Conservation (phyloP, 2,888 invertebrate genomes). For the Nasonovia ribisnigri region DNA sequence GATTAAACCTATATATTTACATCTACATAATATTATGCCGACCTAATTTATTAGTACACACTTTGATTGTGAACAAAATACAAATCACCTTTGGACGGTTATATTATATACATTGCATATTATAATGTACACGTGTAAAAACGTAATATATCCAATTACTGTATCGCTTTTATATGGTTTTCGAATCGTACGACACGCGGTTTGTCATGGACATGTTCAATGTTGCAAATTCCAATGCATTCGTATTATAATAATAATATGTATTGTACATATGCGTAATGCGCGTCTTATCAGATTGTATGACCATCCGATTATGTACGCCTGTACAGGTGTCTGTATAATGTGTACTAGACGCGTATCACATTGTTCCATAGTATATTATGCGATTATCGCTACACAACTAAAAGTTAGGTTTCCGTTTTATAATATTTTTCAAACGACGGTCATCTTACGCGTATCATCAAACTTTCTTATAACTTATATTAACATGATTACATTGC, state of each 20-base stretch:
- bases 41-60: background rate
- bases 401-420: background rate
- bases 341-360: background rate
- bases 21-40: background rate
- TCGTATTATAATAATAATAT: background rate
- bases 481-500: too few relatives aligned
- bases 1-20: background rate
- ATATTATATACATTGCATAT: background rate
- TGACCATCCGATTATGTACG: background rate
- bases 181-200: background rate
- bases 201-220: background rate
- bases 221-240: background rate
- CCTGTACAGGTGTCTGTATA: background rate
- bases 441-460: background rate
- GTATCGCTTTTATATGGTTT: background rate
- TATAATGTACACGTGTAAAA: background rate
- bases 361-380: background rate
- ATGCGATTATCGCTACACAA: background rate
- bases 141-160: background rate
- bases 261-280: background rate
- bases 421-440: background rate
- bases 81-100: background rate
- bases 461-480: background rate
- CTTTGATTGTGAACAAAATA: background rate
- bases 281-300: background rate